Base-by-base conservation (phyloP, 2,797 vertebrate genomes). In the Gobionotothen gibberifrons region DNA sequence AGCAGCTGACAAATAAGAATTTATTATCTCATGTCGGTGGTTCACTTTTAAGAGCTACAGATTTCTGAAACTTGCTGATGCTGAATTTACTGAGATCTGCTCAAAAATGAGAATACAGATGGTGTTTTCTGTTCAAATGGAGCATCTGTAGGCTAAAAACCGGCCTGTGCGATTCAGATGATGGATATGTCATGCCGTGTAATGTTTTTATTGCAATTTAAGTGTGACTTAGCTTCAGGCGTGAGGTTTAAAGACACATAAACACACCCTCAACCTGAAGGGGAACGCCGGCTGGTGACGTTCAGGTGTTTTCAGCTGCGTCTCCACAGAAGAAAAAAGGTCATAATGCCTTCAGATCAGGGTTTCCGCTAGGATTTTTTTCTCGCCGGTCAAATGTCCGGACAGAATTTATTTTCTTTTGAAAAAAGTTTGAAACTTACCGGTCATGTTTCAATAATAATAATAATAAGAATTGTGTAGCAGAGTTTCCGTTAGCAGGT, bases 201-300 rank as follows among this genome's bases (percentile, higher is more conserved):
- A 62, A 81, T 87, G 78, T 86, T 89, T 89, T 87, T 78, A 80
- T 71, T 87, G 79, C 75, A 88, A 69, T 85, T 87, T 69, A 75
- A 83, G 85, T 76, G 79, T 81, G 80, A 82, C 82, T 74, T 76
- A 68, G 72, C 81, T 79, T 56, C 63, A 74, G 70, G 85, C 66
- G 10, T 77, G 78, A 72, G 44, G 52, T 76, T 78, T 79, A 65
- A 79, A 64, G 71, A 85, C 78, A 72, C 54, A 81, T 72, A 87
- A 86, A 84, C 81, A 87, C 62, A 62, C 59, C 21, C 52, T 55
- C 49, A 32, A 78, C 69, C 68, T 70, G 67, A 40, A 52, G 68
- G 62, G 60, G 68, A 40, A 60, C 4, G 67, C 71, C 29, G 8
- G 47, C 57, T 51, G 32, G 58, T 73, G 77, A 65, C 51, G 71